phyloP scores from a whole-genome alignment of 2,888 invertebrate species.

The Drosophila rubida region DNA sequence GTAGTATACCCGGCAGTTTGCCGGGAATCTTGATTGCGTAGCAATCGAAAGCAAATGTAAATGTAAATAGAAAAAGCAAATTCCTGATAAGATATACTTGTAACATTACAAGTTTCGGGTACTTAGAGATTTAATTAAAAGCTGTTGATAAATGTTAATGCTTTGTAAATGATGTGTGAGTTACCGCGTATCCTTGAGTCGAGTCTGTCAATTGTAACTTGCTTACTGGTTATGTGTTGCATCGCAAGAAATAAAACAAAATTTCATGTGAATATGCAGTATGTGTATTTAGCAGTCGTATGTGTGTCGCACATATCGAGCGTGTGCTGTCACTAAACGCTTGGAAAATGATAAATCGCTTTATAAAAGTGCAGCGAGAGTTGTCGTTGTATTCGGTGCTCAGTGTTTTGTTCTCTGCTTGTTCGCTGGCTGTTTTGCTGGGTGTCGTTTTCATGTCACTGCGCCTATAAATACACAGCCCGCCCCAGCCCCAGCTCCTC shows the following conservation, averaged over 20 bases:
- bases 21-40: background rate
- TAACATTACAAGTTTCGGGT: too few species aligned
- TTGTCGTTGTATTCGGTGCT: conserved; percentile 45
- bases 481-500: background rate
- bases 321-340: conserved; percentile 76
- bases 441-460: conserved; percentile 66
- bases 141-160: too few species aligned
- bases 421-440: conserved; percentile 33
- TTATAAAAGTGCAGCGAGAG: conserved; percentile 82
- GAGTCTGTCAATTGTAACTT: background rate
- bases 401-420: conserved; percentile 44
- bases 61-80: too few species aligned
- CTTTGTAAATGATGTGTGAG: background rate
- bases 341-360: conserved; percentile 78
- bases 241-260: conserved; percentile 34
- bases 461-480: conserved; percentile 62
- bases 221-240: background rate
- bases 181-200: background rate
- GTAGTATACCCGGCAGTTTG: background rate
- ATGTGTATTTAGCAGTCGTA: conserved; percentile 10
- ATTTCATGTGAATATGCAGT: conserved; percentile 18
- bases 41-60: background rate
- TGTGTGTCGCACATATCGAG: conserved; percentile 47
- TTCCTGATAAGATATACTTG: too few species aligned
- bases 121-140: too few species aligned